phyloP scores from a whole-genome alignment of 1,140 invertebrate genomes.

The Hermetia illucens region DNA sequence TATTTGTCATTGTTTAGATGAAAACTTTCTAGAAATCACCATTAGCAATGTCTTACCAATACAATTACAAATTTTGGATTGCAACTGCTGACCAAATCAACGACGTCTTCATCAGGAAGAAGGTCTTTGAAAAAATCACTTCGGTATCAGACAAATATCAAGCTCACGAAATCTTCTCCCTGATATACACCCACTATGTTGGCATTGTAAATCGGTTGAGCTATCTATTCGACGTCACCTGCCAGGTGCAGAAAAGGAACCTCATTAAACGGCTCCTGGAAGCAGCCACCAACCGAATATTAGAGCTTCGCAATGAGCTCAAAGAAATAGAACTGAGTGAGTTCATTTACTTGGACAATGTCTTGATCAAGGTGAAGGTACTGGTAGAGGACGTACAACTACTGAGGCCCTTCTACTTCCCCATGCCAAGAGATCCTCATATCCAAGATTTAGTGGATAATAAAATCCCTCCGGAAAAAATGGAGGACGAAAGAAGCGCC shows the following conservation, averaged over 20 bases:
- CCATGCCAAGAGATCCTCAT: conserved; percentile 16
- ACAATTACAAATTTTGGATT: conserved; percentile 12
- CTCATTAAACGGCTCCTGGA: conserved; percentile 38
- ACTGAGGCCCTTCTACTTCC: conserved; percentile 24
- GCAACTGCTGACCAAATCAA: conserved; percentile 8
- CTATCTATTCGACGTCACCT: conserved; percentile 42
- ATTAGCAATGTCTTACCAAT: conserved; percentile 9
- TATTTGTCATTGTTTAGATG: too few relatives aligned
- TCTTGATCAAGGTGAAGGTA: conserved; percentile 41
- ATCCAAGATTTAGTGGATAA: too few relatives aligned
- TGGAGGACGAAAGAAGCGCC: too few relatives aligned
- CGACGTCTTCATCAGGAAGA: conserved; percentile 4
- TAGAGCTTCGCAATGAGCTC: conserved; percentile 30
- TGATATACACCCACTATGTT: conserved; percentile 22
- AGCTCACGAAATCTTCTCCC: conserved; percentile 13
- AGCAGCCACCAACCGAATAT: conserved; percentile 17
- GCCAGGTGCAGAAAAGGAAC: conserved; percentile 47
- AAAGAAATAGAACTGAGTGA: conserved; percentile 32
- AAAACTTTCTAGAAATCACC: neutral
- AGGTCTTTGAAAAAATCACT: conserved; percentile 7
- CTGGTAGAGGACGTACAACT: conserved; percentile 36
- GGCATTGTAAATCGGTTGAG: conserved; percentile 20
- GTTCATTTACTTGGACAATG: conserved; percentile 44
- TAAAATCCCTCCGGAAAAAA: too few relatives aligned
- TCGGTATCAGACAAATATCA: conserved; percentile 5